phyloP scores from a whole-genome alignment of 2,797 vertebrate genomes.

The Sebastolobus alascanus region DNA sequence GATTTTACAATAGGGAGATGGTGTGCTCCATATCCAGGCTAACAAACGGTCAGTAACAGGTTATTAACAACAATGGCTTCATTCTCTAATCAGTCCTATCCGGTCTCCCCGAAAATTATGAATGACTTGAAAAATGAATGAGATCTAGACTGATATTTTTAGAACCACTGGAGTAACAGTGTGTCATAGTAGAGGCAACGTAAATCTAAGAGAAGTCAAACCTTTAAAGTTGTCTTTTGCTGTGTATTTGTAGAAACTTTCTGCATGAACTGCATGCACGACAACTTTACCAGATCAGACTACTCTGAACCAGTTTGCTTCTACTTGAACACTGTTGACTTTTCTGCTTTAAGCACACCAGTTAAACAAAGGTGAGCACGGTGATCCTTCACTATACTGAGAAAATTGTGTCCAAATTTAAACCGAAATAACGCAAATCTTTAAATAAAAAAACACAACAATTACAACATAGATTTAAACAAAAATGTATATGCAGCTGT shows the following conservation, averaged over 20 bases:
- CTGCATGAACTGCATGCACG: not conserved
- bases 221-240: not conserved
- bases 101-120: slow-evolving; percentile 57
- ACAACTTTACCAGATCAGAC: not conserved
- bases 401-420: not conserved
- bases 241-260: not conserved
- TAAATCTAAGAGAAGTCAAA: not conserved
- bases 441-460: slow-evolving; percentile 10
- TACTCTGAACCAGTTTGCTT: not conserved
- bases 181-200: slow-evolving; percentile 3
- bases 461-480: not conserved
- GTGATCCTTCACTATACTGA: not conserved
- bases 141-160: slow-evolving; percentile 22
- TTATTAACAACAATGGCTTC: slow-evolving; percentile 68
- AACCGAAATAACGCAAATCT: slow-evolving; percentile 1
- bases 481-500: not conserved
- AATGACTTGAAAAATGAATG: slow-evolving; percentile 64
- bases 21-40: slow-evolving; percentile 57
- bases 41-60: slow-evolving; percentile 38
- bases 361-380: not conserved
- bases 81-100: slow-evolving; percentile 74
- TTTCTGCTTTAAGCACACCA: slow-evolving; percentile 15
- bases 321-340: not conserved
- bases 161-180: not conserved
- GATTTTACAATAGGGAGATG: slow-evolving; percentile 56